Evolutionary conservation across 2,113 vertebrate species (phyloP).

Genomic region (Pelvicachromis taeniatus): DNA sequence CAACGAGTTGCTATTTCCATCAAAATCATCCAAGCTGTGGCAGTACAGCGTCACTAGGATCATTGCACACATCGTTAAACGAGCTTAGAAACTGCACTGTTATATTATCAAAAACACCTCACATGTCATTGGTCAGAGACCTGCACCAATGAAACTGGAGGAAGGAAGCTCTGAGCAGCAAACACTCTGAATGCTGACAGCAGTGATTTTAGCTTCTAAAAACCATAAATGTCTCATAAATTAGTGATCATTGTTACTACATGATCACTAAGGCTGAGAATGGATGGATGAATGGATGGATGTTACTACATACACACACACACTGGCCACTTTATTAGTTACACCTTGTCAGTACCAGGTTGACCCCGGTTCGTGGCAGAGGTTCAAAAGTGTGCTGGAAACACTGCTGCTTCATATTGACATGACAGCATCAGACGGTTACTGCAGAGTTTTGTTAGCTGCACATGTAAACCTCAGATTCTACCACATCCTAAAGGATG

Average conservation of each 20-base stretch:
- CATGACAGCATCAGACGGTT: neutral
- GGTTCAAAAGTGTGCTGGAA: neutral
- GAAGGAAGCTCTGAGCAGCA: neutral
- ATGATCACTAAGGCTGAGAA: too few species aligned
- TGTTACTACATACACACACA: too few species aligned
- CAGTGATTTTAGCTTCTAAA: neutral
- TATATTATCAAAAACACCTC: neutral
- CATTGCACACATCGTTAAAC: neutral
- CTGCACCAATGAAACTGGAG: neutral
- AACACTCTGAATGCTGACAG: neutral
- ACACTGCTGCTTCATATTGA: neutral
- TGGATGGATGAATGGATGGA: too few species aligned
- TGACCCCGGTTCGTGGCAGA: neutral
- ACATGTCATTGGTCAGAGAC: neutral
- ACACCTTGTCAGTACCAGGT: neutral
- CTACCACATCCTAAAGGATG: neutral
- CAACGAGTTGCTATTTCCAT: neutral
- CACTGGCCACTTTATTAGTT: neutral
- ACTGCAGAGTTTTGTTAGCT: accelerated
- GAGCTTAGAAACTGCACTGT: neutral
- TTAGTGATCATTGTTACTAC: neutral
- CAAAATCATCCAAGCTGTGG: neutral
- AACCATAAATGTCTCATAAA: neutral
- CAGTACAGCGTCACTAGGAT: neutral
- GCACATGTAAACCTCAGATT: neutral